A percentile compares a stretch with the other conserved stretches of the same genome.
Conservation (phyloP, 2,888 invertebrate genomes). For the Leuctra nigra region DNA sequence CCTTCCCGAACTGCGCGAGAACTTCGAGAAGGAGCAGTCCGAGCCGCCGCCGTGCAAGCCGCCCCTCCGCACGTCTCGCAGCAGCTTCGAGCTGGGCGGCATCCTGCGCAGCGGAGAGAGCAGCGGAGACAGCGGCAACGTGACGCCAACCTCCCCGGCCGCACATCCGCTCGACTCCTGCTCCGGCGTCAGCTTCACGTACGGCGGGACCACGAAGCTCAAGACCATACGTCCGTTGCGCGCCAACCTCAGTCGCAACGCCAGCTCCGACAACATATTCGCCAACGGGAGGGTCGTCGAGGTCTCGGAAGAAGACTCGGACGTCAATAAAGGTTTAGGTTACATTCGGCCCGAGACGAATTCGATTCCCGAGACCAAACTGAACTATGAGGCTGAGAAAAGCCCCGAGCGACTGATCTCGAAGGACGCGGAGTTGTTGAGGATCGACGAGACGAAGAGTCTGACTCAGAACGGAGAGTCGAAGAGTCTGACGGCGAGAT, state of each 20-base stretch:
- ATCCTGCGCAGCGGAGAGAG: neutral
- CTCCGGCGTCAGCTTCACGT: slow-evolving; percentile 68
- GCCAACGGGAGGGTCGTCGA: neutral
- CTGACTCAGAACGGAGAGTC: neutral
- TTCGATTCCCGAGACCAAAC: too few relatives aligned
- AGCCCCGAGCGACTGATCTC: too few relatives aligned
- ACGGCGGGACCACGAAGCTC: slow-evolving; percentile 71
- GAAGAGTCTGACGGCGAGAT: neutral
- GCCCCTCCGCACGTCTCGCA: slow-evolving; percentile 31
- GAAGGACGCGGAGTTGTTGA: neutral
- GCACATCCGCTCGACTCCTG: slow-evolving; percentile 69
- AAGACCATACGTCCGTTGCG: slow-evolving; percentile 59
- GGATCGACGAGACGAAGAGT: neutral
- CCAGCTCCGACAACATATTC: slow-evolving; percentile 16
- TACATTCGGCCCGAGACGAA: too few relatives aligned
- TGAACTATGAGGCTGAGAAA: too few relatives aligned
- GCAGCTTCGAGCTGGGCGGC: slow-evolving; percentile 31
- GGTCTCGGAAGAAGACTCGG: too few relatives aligned
- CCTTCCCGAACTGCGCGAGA: too few relatives aligned
- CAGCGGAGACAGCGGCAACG: slow-evolving; percentile 53
- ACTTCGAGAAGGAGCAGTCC: neutral
- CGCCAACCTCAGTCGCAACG: slow-evolving; percentile 19
- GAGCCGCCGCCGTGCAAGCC: slow-evolving; percentile 38
- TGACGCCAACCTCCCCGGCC: slow-evolving; percentile 44
- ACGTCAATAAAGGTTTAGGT: too few relatives aligned